These are phyloP conservation scores for Illadopsis cleaveri DNA, from an alignment of 2,113 vertebrate genomes.

Conservation along the genomic window DNA sequence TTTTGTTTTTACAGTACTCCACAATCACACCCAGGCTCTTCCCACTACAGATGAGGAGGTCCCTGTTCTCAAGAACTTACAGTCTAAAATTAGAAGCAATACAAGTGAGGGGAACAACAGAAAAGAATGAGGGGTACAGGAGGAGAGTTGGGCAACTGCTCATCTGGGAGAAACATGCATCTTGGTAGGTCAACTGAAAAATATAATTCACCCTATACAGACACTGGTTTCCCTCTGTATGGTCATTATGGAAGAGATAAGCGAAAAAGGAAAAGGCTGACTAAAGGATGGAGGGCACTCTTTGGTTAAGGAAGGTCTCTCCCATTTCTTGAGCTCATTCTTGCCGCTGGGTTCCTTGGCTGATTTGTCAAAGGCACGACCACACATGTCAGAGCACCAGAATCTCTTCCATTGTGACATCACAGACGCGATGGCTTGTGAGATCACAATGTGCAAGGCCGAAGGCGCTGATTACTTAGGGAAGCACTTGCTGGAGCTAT, in stretches of 20 bases:
- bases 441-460: constrained; percentile 41
- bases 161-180: not conserved
- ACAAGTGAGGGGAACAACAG: not conserved
- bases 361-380: constrained; percentile 14
- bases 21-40: not conserved
- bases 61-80: constrained; percentile 58
- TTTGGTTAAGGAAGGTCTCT: not conserved
- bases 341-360: constrained; percentile 13
- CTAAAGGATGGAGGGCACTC: not conserved
- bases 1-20: not conserved
- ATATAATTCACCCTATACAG: not conserved
- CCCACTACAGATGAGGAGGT: not conserved
- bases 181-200: not conserved
- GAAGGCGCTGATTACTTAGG: not conserved
- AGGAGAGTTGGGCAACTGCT: not conserved
- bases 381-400: constrained; percentile 38
- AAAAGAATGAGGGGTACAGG: not conserved
- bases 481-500: not conserved
- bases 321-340: constrained; percentile 26
- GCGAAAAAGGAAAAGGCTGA: not conserved
- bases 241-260: not conserved
- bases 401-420: constrained; percentile 48
- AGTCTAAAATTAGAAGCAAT: constrained; percentile 17
- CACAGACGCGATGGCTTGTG: constrained; percentile 34
- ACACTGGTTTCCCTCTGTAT: not conserved